Percentiles rank a stretch among this genome's conserved stretches.
Evolutionary conservation across 2,113 vertebrate genomes (phyloP).

Genomic region (Myxocyprinus asiaticus): DNA sequence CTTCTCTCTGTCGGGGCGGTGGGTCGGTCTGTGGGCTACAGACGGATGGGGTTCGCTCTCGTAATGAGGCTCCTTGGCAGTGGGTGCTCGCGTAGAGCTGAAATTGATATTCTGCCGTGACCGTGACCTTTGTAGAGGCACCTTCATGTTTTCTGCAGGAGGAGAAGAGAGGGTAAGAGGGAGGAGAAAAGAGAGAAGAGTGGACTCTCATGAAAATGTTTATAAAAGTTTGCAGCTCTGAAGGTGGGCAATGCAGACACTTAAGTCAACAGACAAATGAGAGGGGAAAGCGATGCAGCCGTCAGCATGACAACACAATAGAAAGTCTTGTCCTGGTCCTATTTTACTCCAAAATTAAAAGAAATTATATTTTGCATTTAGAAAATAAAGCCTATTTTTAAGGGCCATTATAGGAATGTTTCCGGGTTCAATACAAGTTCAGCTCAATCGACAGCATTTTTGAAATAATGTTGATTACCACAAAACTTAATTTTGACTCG

Average conservation of each 20-base stretch:
- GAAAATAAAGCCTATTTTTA: too few species aligned
- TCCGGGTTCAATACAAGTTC: too few species aligned
- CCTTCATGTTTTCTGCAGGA: conserved; percentile 88
- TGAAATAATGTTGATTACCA: too few species aligned
- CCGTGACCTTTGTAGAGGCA: conserved; percentile 82
- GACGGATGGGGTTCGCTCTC: conserved; percentile 77
- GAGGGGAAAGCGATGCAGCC: conserved; percentile 50
- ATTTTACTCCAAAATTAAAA: conserved; percentile 29
- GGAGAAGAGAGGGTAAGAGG: conserved; percentile 23
- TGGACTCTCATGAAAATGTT: conserved; percentile 52
- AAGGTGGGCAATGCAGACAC: conserved; percentile 29
- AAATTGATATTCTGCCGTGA: conserved; percentile 81
- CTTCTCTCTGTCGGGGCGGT: conserved; percentile 56
- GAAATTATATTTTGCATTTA: too few species aligned
- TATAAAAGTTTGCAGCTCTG: conserved; percentile 54
- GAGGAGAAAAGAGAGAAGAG: conserved; percentile 54
- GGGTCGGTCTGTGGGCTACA: conserved; percentile 66
- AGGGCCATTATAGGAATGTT: too few species aligned
- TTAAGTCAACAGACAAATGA: conserved; percentile 54
- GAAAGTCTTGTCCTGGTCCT: too few species aligned
- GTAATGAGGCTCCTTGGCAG: conserved; percentile 82
- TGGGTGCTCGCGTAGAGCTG: conserved; percentile 75
- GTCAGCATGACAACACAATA: conserved; percentile 44
- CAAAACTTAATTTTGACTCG: too few species aligned
- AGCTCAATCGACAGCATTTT: too few species aligned